These are phyloP conservation scores for Pogonocherus hispidulus DNA, from an alignment of 2,888 invertebrate genomes.

Conservation along the genomic window DNA sequence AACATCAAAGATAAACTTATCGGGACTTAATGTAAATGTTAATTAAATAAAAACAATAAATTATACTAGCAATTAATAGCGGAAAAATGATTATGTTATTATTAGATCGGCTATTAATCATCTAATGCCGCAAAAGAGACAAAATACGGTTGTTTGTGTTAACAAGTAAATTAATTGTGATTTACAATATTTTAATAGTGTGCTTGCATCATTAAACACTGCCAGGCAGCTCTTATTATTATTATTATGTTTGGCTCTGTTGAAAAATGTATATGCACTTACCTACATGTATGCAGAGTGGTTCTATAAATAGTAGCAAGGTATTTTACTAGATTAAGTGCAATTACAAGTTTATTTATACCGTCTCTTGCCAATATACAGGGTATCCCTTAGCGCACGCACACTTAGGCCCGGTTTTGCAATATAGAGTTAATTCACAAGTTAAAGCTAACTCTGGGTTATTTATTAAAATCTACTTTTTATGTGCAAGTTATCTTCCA, in stretches of 20 bases:
- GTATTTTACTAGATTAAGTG: background rate
- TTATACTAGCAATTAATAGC: conserved; percentile 23
- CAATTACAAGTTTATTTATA: background rate
- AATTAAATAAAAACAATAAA: conserved; percentile 33
- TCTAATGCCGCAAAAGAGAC: conserved; percentile 28
- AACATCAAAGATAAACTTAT: conserved; percentile 31
- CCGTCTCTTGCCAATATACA: background rate
- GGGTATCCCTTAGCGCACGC: no score
- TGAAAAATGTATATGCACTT: no score
- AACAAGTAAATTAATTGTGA: conserved; percentile 19
- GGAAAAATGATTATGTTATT: conserved; percentile 25
- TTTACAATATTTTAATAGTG: conserved; percentile 24
- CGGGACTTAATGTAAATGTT: conserved; percentile 10
- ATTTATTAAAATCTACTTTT: no score
- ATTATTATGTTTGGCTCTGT: no score
- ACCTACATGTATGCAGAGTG: background rate
- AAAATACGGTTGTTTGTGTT: conserved; percentile 17
- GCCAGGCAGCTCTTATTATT: no score
- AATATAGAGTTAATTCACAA: no score
- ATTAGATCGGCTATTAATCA: conserved; percentile 28
- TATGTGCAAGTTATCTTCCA: no score
- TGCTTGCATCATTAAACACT: background rate
- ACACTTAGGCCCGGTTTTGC: no score
- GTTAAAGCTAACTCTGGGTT: no score
- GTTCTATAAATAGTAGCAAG: background rate